Percentiles rank a stretch among this genome's conserved stretches.
Conservation (phyloP, 2,888 invertebrate species). For the Nephrotoma appendiculata region DNA sequence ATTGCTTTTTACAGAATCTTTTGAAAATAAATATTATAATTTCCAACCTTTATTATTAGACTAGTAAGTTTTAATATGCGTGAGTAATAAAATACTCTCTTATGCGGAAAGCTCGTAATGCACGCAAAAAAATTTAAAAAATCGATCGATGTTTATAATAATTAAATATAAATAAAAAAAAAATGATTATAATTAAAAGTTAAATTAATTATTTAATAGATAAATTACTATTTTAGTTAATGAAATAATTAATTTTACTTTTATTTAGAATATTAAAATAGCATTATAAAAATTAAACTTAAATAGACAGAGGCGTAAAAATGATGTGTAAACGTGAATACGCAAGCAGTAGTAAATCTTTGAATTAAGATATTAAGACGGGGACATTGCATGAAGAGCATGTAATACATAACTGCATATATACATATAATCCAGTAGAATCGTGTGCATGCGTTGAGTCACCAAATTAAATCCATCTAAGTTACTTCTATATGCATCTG, state of each 20-base stretch:
- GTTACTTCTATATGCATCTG: not conserved
- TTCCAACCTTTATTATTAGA: not conserved
- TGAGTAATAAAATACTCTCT: not conserved
- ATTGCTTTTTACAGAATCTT: not conserved
- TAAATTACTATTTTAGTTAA: too few species aligned
- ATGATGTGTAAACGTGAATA: not conserved
- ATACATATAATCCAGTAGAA: not conserved
- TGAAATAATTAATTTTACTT: not conserved
- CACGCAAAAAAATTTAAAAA: not conserved
- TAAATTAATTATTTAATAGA: not conserved
- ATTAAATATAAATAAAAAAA: not conserved
- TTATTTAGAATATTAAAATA: not conserved
- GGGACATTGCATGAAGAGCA: not conserved
- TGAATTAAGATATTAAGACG: not conserved
- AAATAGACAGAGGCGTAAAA: not conserved
- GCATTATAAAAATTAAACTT: not conserved
- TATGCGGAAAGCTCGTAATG: not conserved
- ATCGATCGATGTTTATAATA: not conserved
- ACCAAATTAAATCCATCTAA: not conserved
- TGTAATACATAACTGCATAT: not conserved
- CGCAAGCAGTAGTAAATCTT: not conserved
- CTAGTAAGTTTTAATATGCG: not conserved
- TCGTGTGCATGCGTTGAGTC: not conserved
- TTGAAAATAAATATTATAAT: not conserved
- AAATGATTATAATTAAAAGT: not conserved